Conservation (phyloP, 2,888 invertebrate genomes). For the Calliopum simillimum region DNA sequence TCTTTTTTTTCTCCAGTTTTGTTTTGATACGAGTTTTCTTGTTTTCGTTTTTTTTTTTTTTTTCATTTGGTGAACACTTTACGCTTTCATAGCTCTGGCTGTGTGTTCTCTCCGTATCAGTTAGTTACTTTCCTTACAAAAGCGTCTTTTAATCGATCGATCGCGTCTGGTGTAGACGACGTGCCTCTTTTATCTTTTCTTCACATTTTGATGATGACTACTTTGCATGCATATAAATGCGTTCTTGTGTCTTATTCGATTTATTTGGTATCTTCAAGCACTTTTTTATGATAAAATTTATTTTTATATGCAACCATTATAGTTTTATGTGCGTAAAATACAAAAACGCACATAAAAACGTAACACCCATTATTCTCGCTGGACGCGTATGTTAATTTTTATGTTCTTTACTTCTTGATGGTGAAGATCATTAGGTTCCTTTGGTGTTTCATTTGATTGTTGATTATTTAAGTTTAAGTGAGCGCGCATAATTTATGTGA, state of each 20-base stretch:
- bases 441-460: neutral
- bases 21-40: conserved; percentile 9
- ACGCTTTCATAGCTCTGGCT: neutral
- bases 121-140: neutral
- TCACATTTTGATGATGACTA: conserved; percentile 5
- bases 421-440: too few species aligned
- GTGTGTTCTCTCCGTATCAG: neutral
- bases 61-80: neutral
- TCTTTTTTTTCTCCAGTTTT: neutral
- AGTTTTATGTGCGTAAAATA: conserved; percentile 14
- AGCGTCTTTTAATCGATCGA: neutral
- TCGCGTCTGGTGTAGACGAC: neutral
- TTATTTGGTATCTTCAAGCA: neutral
- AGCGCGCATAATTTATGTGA: conserved; percentile 5
- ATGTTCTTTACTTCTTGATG: neutral
- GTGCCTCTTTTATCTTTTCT: neutral
- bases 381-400: conserved; percentile 2
- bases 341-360: neutral
- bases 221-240: conserved; percentile 29
- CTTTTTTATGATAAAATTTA: conserved; percentile 14
- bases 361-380: too few species aligned
- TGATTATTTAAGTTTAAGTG: neutral
- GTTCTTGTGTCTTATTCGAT: neutral
- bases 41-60: neutral
- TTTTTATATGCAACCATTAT: conserved; percentile 16